phyloP scores from a whole-genome alignment of 2,113 vertebrate genomes.

The Ammospiza caudacuta region DNA sequence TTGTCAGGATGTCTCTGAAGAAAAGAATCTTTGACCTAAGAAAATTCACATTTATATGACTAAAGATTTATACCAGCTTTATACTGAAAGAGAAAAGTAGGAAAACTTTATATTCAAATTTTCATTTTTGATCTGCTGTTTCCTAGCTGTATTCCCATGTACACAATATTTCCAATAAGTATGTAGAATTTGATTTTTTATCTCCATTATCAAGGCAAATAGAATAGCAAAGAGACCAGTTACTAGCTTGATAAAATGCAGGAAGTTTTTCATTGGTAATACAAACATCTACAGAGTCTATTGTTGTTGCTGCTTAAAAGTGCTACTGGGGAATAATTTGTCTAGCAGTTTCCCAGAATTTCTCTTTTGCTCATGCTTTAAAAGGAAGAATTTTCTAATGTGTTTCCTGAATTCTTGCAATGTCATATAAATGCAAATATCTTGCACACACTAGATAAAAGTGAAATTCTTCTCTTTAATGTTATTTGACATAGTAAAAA shows the following conservation, averaged over 20 bases:
- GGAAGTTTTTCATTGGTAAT: background rate
- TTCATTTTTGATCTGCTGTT: background rate
- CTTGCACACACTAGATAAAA: background rate
- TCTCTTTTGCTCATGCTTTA: background rate
- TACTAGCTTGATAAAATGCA: background rate
- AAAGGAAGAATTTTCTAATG: background rate
- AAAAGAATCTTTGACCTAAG: background rate
- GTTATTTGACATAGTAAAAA: background rate
- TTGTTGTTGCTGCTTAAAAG: background rate
- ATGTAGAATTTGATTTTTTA: background rate
- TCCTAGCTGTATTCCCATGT: background rate
- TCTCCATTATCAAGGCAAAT: background rate
- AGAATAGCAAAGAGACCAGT: background rate
- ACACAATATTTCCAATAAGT: background rate
- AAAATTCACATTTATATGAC: background rate
- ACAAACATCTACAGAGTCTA: background rate
- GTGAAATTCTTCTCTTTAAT: background rate
- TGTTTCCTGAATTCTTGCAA: background rate
- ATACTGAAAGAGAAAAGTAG: background rate
- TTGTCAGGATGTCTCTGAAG: background rate
- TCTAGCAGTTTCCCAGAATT: background rate
- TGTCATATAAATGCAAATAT: background rate
- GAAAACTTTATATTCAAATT: background rate
- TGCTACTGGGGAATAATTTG: background rate
- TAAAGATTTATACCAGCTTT: background rate